Evolutionary conservation across 2,888 invertebrate species (phyloP).

Genomic region (Lasioglossum leucozonium): DNA sequence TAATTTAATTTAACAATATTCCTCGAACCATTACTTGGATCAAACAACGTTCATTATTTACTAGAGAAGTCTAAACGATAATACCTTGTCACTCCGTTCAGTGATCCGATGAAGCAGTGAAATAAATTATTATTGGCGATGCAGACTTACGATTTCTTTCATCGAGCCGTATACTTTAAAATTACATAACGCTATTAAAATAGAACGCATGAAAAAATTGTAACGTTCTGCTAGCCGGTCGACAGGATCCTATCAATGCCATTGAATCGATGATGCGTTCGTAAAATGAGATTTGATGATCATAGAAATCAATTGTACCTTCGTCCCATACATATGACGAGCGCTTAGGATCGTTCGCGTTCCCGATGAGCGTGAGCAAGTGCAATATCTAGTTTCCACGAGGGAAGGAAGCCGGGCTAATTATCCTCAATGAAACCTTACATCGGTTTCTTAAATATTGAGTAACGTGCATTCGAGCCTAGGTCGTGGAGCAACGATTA

Average conservation of each 20-base stretch:
- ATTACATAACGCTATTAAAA: slow-evolving; percentile 31
- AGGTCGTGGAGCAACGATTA: slow-evolving; percentile 41
- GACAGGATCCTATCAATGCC: slow-evolving; percentile 31
- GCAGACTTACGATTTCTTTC: slow-evolving; percentile 17
- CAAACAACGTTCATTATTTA: slow-evolving; percentile 46
- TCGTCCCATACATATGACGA: slow-evolving; percentile 73
- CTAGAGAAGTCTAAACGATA: slow-evolving; percentile 42
- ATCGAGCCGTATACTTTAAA: slow-evolving; percentile 38
- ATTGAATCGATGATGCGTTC: slow-evolving; percentile 32
- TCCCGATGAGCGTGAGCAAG: neutral
- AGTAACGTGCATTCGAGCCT: slow-evolving; percentile 1
- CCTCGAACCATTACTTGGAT: slow-evolving; percentile 14
- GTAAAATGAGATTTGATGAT: slow-evolving; percentile 21
- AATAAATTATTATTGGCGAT: slow-evolving; percentile 55
- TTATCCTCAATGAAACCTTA: slow-evolving; percentile 4
- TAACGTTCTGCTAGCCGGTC: slow-evolving; percentile 21
- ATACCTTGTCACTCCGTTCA: slow-evolving; percentile 45
- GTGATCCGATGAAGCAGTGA: slow-evolving; percentile 62
- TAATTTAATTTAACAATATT: slow-evolving; percentile 35
- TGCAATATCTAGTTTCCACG: neutral
- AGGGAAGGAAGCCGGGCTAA: neutral
- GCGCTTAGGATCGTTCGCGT: slow-evolving; percentile 57
- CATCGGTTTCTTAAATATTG: neutral
- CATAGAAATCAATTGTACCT: slow-evolving; percentile 65
- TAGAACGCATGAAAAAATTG: slow-evolving; percentile 17